Evolutionary conservation across 2,113 vertebrate species (phyloP), one percentile per base, ranked within the genome.

Genomic region (Amphiprion percula): DNA sequence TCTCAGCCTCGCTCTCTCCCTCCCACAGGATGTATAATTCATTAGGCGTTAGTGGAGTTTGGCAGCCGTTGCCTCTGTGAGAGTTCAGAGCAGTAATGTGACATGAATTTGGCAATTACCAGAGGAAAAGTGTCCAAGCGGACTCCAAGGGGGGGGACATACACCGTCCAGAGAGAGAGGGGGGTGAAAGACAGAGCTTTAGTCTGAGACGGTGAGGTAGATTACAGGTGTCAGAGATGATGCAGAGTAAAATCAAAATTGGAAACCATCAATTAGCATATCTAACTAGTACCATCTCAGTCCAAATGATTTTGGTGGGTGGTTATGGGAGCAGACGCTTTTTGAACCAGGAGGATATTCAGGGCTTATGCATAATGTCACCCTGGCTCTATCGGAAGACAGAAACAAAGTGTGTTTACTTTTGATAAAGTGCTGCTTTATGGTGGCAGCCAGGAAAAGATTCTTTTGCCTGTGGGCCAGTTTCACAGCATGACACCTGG

Each of bases 31-130:
- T 87, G 72, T 83, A 90, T 87, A 78, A 90, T 88, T 89, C 79
- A 92, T 88, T 74, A 87, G 84, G 69, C n/a, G 44, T 84, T 79
- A 79, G 82, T 74, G 49, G 76, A 70, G 74, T 79, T 84, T 87
- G 89, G 85, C 87, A 88, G 76, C 69, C 63, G 50, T 37, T 71
- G 84, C 75, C 50, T 87, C 70, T 15, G 73, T 59, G 79, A 86
- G 81, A 74, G 76, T 77, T 80, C 73, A 82, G 84, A 86, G 76
- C 79, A 66, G 82, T 71, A 80, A 86, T 80, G 70, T 88, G 89
- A 89, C 87, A 89, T 52, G 21, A 77, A 90, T 89, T 78, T 88
- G 83, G 86, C 88, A 84, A 71, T 86, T 73, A 84, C 61, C 58
- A 44, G 62, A 75, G 62, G 72, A 74, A 72, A 61, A 60, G 41